phyloP scores from a whole-genome alignment of 2,113 vertebrate species.

The Pterocles gutturalis region DNA sequence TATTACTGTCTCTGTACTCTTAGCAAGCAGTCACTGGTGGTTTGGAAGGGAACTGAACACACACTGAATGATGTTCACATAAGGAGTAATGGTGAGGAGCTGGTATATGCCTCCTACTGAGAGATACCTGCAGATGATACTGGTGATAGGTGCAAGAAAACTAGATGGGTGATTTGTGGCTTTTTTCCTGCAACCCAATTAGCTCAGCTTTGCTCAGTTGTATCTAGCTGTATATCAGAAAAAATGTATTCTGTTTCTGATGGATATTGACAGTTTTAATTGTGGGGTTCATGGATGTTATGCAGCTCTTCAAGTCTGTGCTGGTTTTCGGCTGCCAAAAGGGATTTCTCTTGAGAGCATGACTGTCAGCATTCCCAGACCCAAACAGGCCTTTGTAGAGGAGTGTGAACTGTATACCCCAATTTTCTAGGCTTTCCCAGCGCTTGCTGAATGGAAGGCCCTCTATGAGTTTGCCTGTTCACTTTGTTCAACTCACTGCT shows the following conservation, averaged over 20 bases:
- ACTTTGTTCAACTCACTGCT: neutral
- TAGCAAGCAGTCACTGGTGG: neutral
- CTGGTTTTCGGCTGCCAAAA: neutral
- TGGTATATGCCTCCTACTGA: neutral
- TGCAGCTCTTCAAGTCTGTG: neutral
- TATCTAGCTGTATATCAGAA: neutral
- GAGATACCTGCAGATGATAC: neutral
- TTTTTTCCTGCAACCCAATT: neutral
- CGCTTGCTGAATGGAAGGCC: neutral
- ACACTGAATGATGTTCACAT: rapidly evolving
- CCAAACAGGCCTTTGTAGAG: neutral
- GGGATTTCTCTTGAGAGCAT: neutral
- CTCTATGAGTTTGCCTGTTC: slow-evolving; percentile 10
- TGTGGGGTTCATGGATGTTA: neutral
- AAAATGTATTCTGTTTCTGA: neutral
- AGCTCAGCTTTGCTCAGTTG: neutral
- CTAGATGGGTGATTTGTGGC: neutral
- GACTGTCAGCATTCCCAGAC: neutral
- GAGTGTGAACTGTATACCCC: neutral
- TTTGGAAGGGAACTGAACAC: neutral
- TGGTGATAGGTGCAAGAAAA: neutral
- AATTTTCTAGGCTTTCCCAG: slow-evolving; percentile 12
- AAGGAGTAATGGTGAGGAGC: neutral
- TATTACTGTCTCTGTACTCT: neutral
- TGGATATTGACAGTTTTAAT: neutral